Percentiles rank a stretch among this genome's conserved stretches.
These are phyloP conservation scores for Archocentrus centrarchus DNA, from an alignment of 2,113 vertebrate genomes.

Conservation along the genomic window DNA sequence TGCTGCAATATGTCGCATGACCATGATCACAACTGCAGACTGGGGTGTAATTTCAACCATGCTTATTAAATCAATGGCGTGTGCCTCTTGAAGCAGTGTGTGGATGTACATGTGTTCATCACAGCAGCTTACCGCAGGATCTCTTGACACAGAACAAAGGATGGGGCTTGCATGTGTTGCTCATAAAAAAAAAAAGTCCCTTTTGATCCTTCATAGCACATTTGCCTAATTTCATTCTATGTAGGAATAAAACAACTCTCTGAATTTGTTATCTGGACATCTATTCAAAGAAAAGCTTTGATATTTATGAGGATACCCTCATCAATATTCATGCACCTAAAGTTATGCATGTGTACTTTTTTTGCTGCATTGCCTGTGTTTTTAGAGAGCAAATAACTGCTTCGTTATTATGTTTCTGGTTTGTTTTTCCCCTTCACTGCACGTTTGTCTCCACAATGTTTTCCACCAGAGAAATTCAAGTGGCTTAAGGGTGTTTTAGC, in stretches of 20 bases:
- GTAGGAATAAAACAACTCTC: slow-evolving; percentile 62
- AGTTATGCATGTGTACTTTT: slow-evolving; percentile 67
- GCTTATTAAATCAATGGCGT: slow-evolving; percentile 69
- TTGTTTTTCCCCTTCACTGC: slow-evolving; percentile 3
- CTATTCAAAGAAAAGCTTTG: slow-evolving; percentile 76
- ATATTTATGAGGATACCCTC: slow-evolving; percentile 77
- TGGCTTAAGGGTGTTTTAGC: slow-evolving; percentile 38
- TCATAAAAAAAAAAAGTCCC: slow-evolving; percentile 42
- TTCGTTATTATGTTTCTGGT: background rate
- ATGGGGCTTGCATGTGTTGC: slow-evolving; percentile 46
- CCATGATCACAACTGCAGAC: slow-evolving; percentile 61
- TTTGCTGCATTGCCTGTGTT: slow-evolving; percentile 51
- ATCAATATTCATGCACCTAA: slow-evolving; percentile 74
- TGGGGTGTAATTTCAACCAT: slow-evolving; percentile 49
- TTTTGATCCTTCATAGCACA: slow-evolving; percentile 69
- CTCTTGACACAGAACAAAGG: slow-evolving; percentile 69
- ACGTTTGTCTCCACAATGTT: slow-evolving; percentile 1
- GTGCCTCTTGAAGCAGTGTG: slow-evolving; percentile 35
- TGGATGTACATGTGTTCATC: slow-evolving; percentile 48
- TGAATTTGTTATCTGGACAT: slow-evolving; percentile 62
- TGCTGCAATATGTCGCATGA: slow-evolving; percentile 79
- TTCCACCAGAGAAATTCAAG: slow-evolving; percentile 39
- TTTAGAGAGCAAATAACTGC: slow-evolving; percentile 22
- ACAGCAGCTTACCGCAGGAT: slow-evolving; percentile 36
- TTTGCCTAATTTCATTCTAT: slow-evolving; percentile 57